Base-by-base conservation (phyloP, 2,888 invertebrate genomes). In the Ramazzottius varieornatus region DNA sequence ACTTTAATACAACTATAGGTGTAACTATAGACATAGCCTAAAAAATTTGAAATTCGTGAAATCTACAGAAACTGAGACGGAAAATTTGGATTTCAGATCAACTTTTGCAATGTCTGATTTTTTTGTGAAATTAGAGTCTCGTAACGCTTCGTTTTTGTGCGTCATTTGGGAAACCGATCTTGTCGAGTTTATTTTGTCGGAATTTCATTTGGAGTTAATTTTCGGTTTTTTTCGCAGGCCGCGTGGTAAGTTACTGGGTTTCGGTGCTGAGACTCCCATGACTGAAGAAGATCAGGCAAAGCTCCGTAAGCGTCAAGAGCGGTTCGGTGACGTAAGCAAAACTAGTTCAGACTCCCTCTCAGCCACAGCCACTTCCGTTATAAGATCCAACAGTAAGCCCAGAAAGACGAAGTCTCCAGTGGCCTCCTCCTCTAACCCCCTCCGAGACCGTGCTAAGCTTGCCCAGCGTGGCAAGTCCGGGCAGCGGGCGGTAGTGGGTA, bases 401-500 rank as follows among this genome's bases (percentile, higher is more conserved):
- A 54, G 24, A 54, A 54, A 54, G 54, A n/a, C 54, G 16, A 29
- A 24, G n/a, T 54, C 54, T 24, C 54, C 54, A 24, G 13, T 40
- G 20, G 8, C 40, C 40, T 40, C 40, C 13, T n/a, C n/a, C n/a
- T n/a, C n/a, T n/a, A n/a, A n/a, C n/a, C n/a, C n/a, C n/a, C n/a
- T n/a, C n/a, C n/a, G n/a, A n/a, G n/a, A 4, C 16, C 54, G 54
- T 4, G 29, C 4, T 24, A 16, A n/a, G 20, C 4, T 4, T 16
- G n/a, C 54, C 13, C 20, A 29, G n/a, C 54, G 54, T 24, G 20
- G 16, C 29, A 13, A 16, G 16, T 54, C 54, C n/a, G 29, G 16
- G 20, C 20, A 4, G 13, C 54, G 54, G 77, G 89, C 90, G 76
- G 87, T 98, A 73, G 86, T 93, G 70, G 98, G 96, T 69, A 90